Conservation (phyloP, 2,888 invertebrate species). For the Papilio gigon region DNA sequence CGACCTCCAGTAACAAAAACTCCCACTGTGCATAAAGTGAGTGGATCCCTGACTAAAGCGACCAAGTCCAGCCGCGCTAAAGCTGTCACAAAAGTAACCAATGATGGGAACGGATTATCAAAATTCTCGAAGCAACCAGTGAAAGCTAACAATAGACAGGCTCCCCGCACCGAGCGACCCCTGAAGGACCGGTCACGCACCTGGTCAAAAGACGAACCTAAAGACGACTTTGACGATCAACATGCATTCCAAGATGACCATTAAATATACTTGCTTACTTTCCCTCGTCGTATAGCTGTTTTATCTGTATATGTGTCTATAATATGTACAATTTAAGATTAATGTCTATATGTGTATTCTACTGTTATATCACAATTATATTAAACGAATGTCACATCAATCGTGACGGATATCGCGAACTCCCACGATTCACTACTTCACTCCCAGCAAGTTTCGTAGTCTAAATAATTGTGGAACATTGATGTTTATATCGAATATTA, state of each 20-base stretch:
- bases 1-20: conserved; percentile 3
- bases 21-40: conserved; percentile 32
- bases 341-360: conserved; percentile 4
- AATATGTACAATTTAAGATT: neutral
- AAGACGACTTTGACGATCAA: conserved; percentile 4
- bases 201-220: conserved; percentile 16
- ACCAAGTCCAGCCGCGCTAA: conserved; percentile 84
- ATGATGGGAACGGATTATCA: conserved; percentile 47
- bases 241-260: conserved; percentile 3
- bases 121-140: conserved; percentile 34
- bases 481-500: conserved; percentile 9
- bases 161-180: neutral
- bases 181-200: conserved; percentile 13
- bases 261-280: neutral
- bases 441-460: neutral
- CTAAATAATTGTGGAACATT: conserved; percentile 1
- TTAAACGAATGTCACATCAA: neutral
- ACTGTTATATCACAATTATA: neutral
- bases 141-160: conserved; percentile 45
- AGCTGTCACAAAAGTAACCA: conserved; percentile 68
- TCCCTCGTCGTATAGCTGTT: conserved; percentile 1
- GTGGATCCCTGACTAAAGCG: conserved; percentile 77
- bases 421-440: neutral
- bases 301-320: conserved; percentile 15
- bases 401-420: neutral